Conservation (phyloP, 2,888 invertebrate genomes). For the Chloromyia formosa region DNA sequence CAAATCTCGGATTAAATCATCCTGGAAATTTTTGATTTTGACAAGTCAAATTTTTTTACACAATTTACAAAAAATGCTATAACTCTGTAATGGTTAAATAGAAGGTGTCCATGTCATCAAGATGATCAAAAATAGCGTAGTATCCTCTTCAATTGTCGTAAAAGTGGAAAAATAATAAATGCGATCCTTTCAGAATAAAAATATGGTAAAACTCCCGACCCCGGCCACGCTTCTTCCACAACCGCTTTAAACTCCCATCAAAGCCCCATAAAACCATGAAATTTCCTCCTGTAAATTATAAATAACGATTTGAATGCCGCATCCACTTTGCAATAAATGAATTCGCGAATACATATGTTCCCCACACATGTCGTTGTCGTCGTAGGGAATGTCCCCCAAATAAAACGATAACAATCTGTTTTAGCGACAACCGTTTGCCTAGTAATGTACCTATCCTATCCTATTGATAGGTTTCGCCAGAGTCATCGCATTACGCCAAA, state of each 20-base stretch:
- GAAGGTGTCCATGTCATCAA: no score
- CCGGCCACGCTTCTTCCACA: no score
- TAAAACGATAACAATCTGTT: conserved; percentile 33
- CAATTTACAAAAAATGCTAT: no score
- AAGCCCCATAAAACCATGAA: conserved; percentile 12
- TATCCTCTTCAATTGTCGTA: no score
- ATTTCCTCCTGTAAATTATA: conserved; percentile 31
- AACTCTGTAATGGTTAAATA: no score
- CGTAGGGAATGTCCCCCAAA: background rate
- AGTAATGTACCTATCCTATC: background rate
- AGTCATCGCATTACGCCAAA: background rate
- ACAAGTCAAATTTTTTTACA: no score
- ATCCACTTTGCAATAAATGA: conserved; percentile 13
- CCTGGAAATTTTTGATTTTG: no score
- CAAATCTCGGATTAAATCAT: no score
- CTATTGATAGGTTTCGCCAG: background rate
- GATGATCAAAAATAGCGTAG: no score
- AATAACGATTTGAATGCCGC: conserved; percentile 39
- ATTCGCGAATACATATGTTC: background rate
- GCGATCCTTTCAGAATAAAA: no score
- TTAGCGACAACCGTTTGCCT: conserved; percentile 20
- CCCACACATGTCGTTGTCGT: background rate
- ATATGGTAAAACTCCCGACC: no score
- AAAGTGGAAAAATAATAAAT: no score
- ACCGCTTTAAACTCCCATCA: background rate